Conservation (phyloP, 2,888 invertebrate genomes). For the Ptychoptera albimana region DNA sequence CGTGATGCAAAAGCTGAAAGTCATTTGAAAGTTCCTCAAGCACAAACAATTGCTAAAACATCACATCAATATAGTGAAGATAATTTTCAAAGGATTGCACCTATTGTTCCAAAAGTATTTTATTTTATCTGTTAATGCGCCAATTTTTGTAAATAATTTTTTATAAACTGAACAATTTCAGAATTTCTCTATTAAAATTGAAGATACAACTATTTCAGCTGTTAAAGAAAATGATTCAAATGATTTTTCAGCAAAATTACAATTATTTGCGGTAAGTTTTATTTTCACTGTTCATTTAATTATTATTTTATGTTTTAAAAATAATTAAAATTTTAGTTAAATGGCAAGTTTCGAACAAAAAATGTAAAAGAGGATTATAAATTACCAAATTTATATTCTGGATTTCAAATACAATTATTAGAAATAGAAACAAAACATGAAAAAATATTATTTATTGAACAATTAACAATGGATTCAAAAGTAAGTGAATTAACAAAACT, state of each 20-base stretch:
- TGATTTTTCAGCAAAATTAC: conserved; percentile 52
- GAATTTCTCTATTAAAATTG: conserved; percentile 59
- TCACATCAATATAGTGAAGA: conserved; percentile 25
- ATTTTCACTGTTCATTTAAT: conserved; percentile 8
- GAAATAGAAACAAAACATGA: conserved; percentile 42
- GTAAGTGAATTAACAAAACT: conserved; percentile 21
- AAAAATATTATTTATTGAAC: conserved; percentile 37
- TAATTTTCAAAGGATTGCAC: conserved; percentile 47
- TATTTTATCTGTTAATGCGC: conserved; percentile 4
- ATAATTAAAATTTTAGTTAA: conserved; percentile 28
- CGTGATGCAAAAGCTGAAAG: conserved; percentile 24
- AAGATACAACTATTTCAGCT: conserved; percentile 51
- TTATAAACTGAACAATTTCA: no score
- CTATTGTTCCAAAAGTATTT: conserved; percentile 63
- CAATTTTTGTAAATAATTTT: conserved; percentile 3
- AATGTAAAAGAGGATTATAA: conserved; percentile 24
- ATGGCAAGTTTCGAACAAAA: conserved; percentile 41
- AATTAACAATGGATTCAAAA: conserved; percentile 47
- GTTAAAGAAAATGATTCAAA: conserved; percentile 51
- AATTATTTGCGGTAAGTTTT: conserved; percentile 41
- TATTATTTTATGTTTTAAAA: conserved; percentile 5
- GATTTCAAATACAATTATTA: conserved; percentile 45
- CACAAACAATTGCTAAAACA: conserved; percentile 1
- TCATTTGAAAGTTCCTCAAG: conserved; percentile 8
- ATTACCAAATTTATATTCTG: conserved; percentile 43